Conservation (phyloP, 2,113 vertebrate genomes). For the Microcebus murinus region DNA sequence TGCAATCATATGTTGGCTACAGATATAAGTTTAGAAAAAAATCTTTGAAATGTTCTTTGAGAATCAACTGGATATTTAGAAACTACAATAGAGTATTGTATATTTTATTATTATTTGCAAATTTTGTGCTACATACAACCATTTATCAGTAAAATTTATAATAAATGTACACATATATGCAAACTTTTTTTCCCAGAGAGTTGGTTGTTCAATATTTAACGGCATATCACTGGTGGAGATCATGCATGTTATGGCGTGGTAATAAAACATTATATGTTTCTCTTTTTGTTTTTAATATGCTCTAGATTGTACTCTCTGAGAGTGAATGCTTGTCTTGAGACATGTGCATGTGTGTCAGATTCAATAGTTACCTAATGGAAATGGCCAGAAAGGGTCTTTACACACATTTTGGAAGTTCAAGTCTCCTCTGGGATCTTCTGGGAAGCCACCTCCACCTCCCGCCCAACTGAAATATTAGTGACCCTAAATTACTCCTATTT, state of each 20-base stretch:
- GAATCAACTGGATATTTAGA: neutral
- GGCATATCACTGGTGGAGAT: neutral
- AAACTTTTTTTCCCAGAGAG: neutral
- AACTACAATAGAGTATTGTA: neutral
- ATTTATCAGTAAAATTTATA: neutral
- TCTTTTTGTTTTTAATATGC: neutral
- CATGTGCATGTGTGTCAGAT: neutral
- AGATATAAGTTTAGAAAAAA: neutral
- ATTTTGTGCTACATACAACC: neutral
- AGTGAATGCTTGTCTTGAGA: neutral
- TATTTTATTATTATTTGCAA: constrained; percentile 29
- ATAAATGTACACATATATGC: neutral
- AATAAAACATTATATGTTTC: neutral
- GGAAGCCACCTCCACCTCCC: neutral
- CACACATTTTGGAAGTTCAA: neutral
- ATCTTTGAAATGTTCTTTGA: neutral
- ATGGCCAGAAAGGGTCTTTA: neutral
- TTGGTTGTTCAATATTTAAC: neutral
- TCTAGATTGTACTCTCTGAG: neutral
- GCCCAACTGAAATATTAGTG: neutral
- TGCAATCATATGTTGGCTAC: neutral
- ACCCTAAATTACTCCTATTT: neutral
- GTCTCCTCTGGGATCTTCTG: neutral
- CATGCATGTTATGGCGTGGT: neutral
- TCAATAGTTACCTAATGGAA: neutral